Percentiles rank a stretch among this genome's conserved stretches.
Evolutionary conservation across 2,888 invertebrate species (phyloP).

Genomic region (Cistogaster globosa): DNA sequence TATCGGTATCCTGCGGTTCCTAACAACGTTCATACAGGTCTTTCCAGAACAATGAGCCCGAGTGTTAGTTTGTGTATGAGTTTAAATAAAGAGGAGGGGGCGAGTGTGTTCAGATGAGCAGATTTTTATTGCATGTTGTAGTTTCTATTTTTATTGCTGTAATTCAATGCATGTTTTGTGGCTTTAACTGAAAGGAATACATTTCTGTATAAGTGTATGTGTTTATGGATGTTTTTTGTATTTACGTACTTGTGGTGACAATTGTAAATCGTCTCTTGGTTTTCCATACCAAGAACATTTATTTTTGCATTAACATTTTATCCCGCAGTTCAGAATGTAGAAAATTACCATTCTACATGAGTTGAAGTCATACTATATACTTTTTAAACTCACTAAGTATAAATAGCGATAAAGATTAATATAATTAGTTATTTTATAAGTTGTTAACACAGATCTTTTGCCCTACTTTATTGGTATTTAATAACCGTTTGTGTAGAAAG

Average conservation of each 20-base stretch:
- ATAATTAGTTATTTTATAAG: too few relatives aligned
- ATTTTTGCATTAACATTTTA: background rate
- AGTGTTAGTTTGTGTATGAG: background rate
- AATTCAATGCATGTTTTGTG: slow-evolving; percentile 59
- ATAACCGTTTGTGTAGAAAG: too few relatives aligned
- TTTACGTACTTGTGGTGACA: slow-evolving; percentile 64
- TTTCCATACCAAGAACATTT: slow-evolving; percentile 33
- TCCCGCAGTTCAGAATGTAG: background rate
- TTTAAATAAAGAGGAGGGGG: background rate
- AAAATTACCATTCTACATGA: too few relatives aligned
- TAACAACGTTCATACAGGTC: slow-evolving; percentile 28
- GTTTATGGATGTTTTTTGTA: slow-evolving; percentile 8
- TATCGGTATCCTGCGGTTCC: slow-evolving; percentile 62
- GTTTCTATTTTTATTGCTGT: slow-evolving; percentile 42
- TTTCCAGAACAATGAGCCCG: background rate
- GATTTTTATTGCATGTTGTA: slow-evolving; percentile 16
- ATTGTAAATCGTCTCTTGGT: slow-evolving; percentile 66
- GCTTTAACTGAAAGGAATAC: slow-evolving; percentile 19
- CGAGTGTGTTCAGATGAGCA: background rate
- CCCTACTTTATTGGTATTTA: too few relatives aligned
- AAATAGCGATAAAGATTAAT: too few relatives aligned
- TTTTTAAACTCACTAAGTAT: too few relatives aligned
- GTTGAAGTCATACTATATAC: too few relatives aligned
- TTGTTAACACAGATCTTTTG: too few relatives aligned
- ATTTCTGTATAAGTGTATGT: too few relatives aligned